These are phyloP conservation scores for Phyllostomus discolor DNA, from an alignment of 2,113 vertebrate genomes.

Conservation along the genomic window DNA sequence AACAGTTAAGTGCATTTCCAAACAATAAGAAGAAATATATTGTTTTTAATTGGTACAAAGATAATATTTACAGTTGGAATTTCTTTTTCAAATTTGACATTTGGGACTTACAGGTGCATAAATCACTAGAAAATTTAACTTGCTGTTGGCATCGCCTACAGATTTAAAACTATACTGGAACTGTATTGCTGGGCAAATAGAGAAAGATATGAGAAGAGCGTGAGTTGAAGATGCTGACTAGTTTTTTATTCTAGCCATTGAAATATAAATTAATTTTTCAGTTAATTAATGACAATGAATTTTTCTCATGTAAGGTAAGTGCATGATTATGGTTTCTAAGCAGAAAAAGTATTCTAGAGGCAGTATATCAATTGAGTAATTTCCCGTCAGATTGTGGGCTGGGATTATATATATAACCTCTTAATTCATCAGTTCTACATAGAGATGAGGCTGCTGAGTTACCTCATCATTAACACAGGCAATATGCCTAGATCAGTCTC, in stretches of 20 bases:
- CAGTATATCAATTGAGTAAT: not conserved
- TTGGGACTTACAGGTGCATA: not conserved
- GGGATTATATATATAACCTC: not conserved
- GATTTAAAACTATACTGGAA: not conserved
- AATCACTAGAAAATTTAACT: not conserved
- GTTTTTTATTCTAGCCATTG: not conserved
- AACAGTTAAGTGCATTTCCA: not conserved
- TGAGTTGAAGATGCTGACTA: not conserved
- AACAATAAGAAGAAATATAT: not conserved
- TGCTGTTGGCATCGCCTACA: not conserved
- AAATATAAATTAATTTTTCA: not conserved
- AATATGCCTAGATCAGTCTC: not conserved
- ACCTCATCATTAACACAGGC: not conserved
- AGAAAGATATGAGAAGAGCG: not conserved
- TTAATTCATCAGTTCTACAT: not conserved
- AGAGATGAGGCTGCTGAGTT: not conserved
- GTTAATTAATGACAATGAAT: not conserved
- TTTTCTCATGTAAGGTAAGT: conserved; percentile 8
- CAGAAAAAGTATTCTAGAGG: not conserved
- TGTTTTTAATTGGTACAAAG: not conserved
- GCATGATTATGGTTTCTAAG: not conserved
- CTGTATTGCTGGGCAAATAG: not conserved
- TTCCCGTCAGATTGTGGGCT: not conserved
- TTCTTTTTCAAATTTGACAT: not conserved
- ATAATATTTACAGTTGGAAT: not conserved